Conservation (phyloP, 2,888 invertebrate genomes). For the Andrena hattorfiana region DNA sequence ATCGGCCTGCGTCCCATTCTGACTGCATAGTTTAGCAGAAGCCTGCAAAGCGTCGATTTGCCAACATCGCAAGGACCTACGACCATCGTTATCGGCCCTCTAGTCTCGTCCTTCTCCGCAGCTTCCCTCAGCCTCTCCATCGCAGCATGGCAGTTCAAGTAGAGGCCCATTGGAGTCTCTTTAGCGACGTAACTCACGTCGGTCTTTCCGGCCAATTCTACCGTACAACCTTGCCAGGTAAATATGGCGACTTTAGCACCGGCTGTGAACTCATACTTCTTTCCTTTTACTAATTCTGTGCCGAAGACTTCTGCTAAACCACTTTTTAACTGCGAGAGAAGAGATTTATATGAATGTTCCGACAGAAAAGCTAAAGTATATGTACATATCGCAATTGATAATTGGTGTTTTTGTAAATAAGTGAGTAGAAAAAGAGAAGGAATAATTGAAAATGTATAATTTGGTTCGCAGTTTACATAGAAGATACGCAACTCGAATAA, state of each 20-base stretch:
- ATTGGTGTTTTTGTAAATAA: not conserved
- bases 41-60: conserved; percentile 95
- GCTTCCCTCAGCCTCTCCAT: conserved; percentile 94
- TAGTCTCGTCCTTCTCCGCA: conserved; percentile 90
- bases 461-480: not conserved
- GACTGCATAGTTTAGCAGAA: conserved; percentile 98
- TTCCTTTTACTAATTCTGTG: conserved; percentile 96
- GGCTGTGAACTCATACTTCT: conserved; percentile 94
- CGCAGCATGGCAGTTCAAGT: conserved; percentile 97
- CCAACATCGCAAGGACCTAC: conserved; percentile 99
- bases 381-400: too few relatives aligned
- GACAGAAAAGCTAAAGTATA: not conserved
- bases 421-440: not conserved
- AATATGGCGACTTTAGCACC: conserved; percentile 98
- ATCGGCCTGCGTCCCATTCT: conserved; percentile 95
- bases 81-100: conserved; percentile 95
- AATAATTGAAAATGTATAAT: not conserved
- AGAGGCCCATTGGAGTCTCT: conserved; percentile 98
- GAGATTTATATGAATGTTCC: not conserved
- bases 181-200: conserved; percentile 98
- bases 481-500: too few relatives aligned
- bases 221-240: conserved; percentile 97
- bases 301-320: conserved; percentile 99
- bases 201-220: conserved; percentile 94
- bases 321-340: conserved; percentile 89